A percentile compares a stretch with the other conserved stretches of the same genome.
These are phyloP conservation scores for Callyntrura guangdongensis DNA, from an alignment of 2,888 invertebrate species.

Conservation along the genomic window DNA sequence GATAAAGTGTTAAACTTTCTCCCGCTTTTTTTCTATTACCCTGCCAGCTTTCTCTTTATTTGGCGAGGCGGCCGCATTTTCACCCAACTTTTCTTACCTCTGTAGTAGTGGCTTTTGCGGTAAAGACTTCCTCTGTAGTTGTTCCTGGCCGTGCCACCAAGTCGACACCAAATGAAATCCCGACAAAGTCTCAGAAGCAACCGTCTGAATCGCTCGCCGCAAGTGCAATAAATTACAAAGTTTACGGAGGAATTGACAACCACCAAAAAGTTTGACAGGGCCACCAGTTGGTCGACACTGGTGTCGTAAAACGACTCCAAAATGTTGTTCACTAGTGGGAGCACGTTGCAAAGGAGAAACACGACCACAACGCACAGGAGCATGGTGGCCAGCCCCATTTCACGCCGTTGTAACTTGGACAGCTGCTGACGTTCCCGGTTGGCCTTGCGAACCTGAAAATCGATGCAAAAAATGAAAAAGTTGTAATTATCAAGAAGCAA, in stretches of 20 bases:
- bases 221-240: constrained; percentile 99
- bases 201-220: constrained; percentile 98
- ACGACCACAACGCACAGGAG: constrained; percentile 97
- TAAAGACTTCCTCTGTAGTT: constrained; percentile 81
- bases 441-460: constrained; percentile 92
- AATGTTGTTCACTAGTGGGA: constrained; percentile 94
- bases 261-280: constrained; percentile 95
- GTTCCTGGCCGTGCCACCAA: constrained; percentile 69
- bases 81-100: constrained; percentile 82
- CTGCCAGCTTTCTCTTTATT: background rate
- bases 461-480: no score
- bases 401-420: constrained; percentile 95
- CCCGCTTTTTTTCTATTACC: background rate
- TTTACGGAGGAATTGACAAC: constrained; percentile 99
- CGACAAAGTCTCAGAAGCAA: constrained; percentile 89
- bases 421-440: constrained; percentile 95
- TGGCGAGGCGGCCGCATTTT: no score
- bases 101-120: constrained; percentile 84
- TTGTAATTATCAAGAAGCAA: background rate
- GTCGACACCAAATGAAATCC: constrained; percentile 84
- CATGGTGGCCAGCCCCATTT: constrained; percentile 98
- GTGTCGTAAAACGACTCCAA: constrained; percentile 92
- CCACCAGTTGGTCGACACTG: constrained; percentile 90
- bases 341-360: constrained; percentile 96
- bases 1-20: background rate